Conservation (phyloP, 2,113 vertebrate species). For the Cairina moschata region DNA sequence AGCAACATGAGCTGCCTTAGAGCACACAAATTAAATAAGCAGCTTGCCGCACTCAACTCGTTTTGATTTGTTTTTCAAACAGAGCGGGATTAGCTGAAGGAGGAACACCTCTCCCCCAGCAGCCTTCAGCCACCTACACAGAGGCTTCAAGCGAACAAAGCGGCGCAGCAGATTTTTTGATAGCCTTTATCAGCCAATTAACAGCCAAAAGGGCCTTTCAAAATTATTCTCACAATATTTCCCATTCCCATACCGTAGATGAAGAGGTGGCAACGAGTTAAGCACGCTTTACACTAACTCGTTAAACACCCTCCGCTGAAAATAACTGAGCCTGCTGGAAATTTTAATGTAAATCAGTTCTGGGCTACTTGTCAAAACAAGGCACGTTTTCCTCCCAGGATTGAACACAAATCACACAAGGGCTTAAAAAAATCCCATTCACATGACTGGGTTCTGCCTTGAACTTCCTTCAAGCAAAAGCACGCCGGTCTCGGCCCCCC, state of each 20-base stretch:
- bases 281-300: background rate
- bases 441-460: accelerated
- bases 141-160: background rate
- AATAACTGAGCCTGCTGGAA: background rate
- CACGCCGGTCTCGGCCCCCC: background rate
- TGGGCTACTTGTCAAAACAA: background rate
- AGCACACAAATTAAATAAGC: background rate
- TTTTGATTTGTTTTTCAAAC: background rate
- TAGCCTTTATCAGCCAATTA: constrained; percentile 20
- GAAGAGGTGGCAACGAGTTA: background rate
- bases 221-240: background rate
- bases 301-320: background rate
- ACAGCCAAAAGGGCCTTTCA: background rate
- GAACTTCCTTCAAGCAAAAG: background rate
- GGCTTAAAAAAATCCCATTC: background rate
- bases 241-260: background rate
- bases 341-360: background rate
- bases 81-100: background rate
- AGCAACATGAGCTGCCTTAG: background rate
- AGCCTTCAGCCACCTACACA: background rate
- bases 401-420: background rate
- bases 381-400: background rate
- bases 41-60: background rate
- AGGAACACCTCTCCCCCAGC: background rate
- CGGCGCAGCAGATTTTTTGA: background rate